phyloP scores from a whole-genome alignment of 2,797 vertebrate species.

The Coccyzus lansbergi region DNA sequence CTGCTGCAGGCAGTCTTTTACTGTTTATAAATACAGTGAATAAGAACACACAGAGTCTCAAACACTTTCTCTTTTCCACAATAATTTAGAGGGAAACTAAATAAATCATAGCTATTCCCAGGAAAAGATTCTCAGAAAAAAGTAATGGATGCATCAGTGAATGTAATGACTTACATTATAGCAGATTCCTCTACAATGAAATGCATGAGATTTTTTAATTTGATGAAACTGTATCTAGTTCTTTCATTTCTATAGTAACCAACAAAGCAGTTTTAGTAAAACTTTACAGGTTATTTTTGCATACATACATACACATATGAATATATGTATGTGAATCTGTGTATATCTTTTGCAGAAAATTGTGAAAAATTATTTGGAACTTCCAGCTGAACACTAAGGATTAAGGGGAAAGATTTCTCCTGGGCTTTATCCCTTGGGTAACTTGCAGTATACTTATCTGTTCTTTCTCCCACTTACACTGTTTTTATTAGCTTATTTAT shows the following conservation, averaged over 20 bases:
- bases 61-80: neutral
- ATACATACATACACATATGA: no score
- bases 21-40: neutral
- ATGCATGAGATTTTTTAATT: neutral
- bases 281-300: neutral
- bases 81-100: neutral
- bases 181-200: neutral
- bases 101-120: neutral
- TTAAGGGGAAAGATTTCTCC: neutral
- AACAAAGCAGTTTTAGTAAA: neutral
- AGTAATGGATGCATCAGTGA: neutral
- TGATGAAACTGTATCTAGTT: neutral
- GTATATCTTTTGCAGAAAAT: neutral
- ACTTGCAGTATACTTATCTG: neutral
- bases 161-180: neutral
- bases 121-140: neutral
- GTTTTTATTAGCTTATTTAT: neutral
- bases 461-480: neutral
- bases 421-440: neutral
- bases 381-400: neutral
- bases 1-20: neutral
- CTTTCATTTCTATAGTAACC: neutral
- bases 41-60: neutral
- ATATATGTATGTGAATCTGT: no score
- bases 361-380: neutral